These are phyloP conservation scores for Notarius quadriscutis DNA, from an alignment of 2,113 vertebrate species.

Conservation along the genomic window DNA sequence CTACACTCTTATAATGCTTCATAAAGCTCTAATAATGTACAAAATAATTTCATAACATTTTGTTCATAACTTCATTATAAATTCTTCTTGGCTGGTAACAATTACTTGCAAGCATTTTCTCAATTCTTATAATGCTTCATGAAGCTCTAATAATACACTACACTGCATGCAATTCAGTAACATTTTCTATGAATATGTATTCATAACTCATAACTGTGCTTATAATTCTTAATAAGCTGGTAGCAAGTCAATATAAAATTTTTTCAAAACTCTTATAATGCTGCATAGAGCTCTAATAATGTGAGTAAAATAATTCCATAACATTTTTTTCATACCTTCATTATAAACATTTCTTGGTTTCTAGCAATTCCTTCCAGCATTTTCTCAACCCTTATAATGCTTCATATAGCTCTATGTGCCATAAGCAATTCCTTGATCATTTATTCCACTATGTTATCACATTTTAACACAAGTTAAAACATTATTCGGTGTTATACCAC, in stretches of 20 bases:
- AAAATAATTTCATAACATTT: too few species aligned
- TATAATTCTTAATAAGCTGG: not conserved
- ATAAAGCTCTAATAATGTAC: not conserved
- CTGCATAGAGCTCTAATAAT: not conserved
- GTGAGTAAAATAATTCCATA: not conserved
- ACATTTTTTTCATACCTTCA: not conserved
- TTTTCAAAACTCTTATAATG: not conserved
- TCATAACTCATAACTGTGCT: not conserved
- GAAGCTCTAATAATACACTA: not conserved
- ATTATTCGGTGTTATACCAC: too few species aligned
- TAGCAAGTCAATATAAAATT: not conserved
- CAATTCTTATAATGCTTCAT: not conserved
- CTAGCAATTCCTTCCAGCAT: not conserved
- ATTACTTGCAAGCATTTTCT: not conserved
- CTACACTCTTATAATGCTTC: not conserved
- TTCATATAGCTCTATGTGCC: not conserved
- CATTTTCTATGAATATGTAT: not conserved
- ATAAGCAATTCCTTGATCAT: not conserved
- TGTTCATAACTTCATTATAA: too few species aligned
- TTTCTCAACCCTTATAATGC: not conserved
- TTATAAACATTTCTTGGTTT: not conserved
- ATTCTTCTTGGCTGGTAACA: too few species aligned
- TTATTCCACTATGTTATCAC: not conserved
- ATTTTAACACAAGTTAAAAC: not conserved
- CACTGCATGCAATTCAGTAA: not conserved